A percentile compares a stretch with the other conserved stretches of the same genome.
Evolutionary conservation across 2,888 invertebrate genomes (phyloP).

Genomic region (Spilarctia lutea): DNA sequence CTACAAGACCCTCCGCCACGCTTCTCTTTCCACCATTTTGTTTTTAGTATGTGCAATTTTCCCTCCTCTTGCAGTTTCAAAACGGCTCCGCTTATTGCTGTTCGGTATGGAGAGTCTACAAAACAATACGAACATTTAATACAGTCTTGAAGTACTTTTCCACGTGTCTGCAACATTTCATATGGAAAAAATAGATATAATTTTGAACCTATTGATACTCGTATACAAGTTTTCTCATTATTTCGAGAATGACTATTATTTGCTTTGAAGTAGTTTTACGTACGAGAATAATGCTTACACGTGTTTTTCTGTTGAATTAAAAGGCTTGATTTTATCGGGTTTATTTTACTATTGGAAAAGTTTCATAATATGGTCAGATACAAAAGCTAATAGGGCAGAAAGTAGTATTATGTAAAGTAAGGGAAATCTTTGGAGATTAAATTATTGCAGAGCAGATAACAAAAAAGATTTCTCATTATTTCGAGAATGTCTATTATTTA

Average conservation of each 20-base stretch:
- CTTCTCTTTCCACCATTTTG: slow-evolving; percentile 99
- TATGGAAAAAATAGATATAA: slow-evolving; percentile 24
- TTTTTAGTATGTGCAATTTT: slow-evolving; percentile 96
- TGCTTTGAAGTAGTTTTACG: not conserved
- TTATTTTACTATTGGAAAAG: slow-evolving; percentile 5
- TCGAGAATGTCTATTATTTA: not conserved
- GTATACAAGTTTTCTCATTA: slow-evolving; percentile 9
- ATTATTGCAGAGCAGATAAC: too few species aligned
- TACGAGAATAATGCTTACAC: not conserved
- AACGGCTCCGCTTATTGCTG: slow-evolving; percentile 97
- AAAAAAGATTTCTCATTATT: slow-evolving; percentile 11
- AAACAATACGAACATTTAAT: slow-evolving; percentile 37
- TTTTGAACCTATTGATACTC: slow-evolving; percentile 4
- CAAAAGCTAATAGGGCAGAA: not conserved
- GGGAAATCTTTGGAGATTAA: not conserved
- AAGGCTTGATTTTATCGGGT: not conserved
- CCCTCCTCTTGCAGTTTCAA: slow-evolving; percentile 98
- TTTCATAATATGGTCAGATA: not conserved
- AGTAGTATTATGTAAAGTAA: not conserved
- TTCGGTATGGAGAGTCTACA: slow-evolving; percentile 96
- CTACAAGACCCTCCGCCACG: slow-evolving; percentile 95
- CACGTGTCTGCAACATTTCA: slow-evolving; percentile 32
- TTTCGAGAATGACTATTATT: not conserved
- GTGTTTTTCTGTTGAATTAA: not conserved
- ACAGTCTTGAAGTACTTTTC: slow-evolving; percentile 61